phyloP scores from a whole-genome alignment of 2,113 vertebrate genomes.

The Hippocampus guttulatus region DNA sequence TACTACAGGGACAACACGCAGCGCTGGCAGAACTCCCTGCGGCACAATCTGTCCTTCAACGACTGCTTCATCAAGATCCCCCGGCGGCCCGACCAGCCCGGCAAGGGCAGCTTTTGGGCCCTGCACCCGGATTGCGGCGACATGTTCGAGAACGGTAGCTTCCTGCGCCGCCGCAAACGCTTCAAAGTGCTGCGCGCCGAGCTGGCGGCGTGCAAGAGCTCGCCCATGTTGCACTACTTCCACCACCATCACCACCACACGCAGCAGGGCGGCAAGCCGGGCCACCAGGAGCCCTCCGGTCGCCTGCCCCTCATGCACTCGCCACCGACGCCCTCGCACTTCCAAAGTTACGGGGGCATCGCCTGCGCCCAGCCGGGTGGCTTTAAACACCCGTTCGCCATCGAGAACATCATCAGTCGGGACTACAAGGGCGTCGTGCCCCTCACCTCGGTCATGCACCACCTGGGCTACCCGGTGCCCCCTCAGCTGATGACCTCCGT shows the following conservation, averaged over 20 bases:
- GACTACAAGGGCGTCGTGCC: constrained; percentile 95
- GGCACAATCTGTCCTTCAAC: constrained; percentile 91
- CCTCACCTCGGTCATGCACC: constrained; percentile 92
- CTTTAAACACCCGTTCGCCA: constrained; percentile 93
- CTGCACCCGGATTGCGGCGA: constrained; percentile 90
- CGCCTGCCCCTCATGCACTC: constrained; percentile 72
- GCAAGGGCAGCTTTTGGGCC: constrained; percentile 92
- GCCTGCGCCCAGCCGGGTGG: constrained; percentile 66
- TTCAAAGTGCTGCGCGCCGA: constrained; percentile 87
- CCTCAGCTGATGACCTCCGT: constrained; percentile 87
- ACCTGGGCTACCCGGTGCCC: constrained; percentile 88
- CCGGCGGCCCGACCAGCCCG: constrained; percentile 85
- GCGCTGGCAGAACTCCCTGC: constrained; percentile 89
- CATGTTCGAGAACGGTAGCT: constrained; percentile 94
- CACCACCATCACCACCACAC: constrained; percentile 80
- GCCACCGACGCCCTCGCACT: constrained; percentile 76
- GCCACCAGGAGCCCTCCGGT: constrained; percentile 65
- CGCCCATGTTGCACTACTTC: constrained; percentile 83
- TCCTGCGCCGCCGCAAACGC: constrained; percentile 84
- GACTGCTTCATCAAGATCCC: constrained; percentile 95
- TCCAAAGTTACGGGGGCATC: constrained; percentile 74
- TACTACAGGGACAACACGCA: constrained; percentile 94
- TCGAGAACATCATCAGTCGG: constrained; percentile 89
- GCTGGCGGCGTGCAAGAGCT: constrained; percentile 77
- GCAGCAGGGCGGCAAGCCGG: constrained; percentile 62